Base-by-base conservation (phyloP, 2,888 invertebrate species). In the Agriopis aurantiaria region DNA sequence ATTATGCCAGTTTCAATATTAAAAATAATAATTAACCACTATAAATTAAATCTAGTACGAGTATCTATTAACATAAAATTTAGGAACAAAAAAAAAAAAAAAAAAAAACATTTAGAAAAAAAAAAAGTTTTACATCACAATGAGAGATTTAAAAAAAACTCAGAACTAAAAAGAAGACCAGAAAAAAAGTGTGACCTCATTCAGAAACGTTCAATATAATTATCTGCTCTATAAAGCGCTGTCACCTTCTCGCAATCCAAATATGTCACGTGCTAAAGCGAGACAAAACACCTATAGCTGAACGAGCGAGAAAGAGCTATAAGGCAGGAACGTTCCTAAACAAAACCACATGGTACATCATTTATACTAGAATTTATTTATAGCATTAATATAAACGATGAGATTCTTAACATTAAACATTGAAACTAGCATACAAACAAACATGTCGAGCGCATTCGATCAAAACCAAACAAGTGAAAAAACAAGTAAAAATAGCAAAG, bases 1-100 rank as follows among this genome's bases (percentile, higher is more conserved):
- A 55, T 23, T 75, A 69, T 72, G 72, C 77, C 78, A 76, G 69
- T 74, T 78, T 77, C 80, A 81, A 78, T 77, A 75, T 68, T 68
- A 43, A 48, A 53, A 65, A 67, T 46, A 65, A 45, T 11, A 60
- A 60, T 55, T 57, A 69, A 56, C 8, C 2, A 65, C 43, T 43
- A 64, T 23, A 45, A 61, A 33, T 11, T 41, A 55, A 56, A 11
- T 53, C 56, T 56, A 43, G 14, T 40, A 52, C 6, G 9, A 45
- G 7, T 53, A 53, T 5, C 10, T 53, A 60, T 41, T 40, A 49
- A 56, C 11, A 17, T 59, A 46, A 59, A n/a, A 11, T 17, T 52
- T 58, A 63, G 63, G 53, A 63, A 63, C 52, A 41, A 59, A 14
- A 43, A 41, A 7, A 48, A 46, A 59, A 6, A 43, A 23, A 58